A percentile compares a stretch with the other conserved stretches of the same genome.
Conservation (phyloP, 2,888 invertebrate genomes). For the Ethmia dodecea region DNA sequence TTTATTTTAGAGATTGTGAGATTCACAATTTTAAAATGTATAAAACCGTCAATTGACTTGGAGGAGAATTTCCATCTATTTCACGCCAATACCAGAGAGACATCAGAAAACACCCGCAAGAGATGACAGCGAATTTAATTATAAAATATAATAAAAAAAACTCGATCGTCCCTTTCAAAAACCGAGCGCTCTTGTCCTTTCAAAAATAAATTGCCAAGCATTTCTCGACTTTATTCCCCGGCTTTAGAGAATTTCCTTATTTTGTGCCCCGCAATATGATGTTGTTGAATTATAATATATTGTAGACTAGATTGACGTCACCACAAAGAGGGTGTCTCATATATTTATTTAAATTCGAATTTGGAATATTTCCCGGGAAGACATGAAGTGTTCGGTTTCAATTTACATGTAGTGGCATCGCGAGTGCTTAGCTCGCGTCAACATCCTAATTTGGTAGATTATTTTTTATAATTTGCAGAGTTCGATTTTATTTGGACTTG, state of each 20-base stretch:
- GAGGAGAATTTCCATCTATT: constrained; percentile 53
- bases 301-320: constrained; percentile 66
- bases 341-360: constrained; percentile 58
- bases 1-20: too few species aligned
- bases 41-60: constrained; percentile 48
- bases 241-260: constrained; percentile 25
- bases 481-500: too few species aligned
- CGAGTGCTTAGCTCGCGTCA: constrained; percentile 38
- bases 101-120: constrained; percentile 53
- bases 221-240: constrained; percentile 42
- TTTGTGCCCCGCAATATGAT: constrained; percentile 27
- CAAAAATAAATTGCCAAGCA: constrained; percentile 34
- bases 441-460: constrained; percentile 36
- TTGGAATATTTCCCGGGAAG: constrained; percentile 52
- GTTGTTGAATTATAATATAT: constrained; percentile 56
- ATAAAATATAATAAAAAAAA: constrained; percentile 73
- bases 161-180: constrained; percentile 63
- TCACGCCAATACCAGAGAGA: constrained; percentile 70
- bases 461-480: too few species aligned
- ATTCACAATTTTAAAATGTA: too few species aligned
- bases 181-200: constrained; percentile 34
- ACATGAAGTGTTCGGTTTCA: constrained; percentile 56
- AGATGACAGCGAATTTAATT: constrained; percentile 76
- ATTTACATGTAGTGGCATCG: constrained; percentile 43
- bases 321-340: constrained; percentile 64